A percentile compares a stretch with the other conserved stretches of the same genome.
These are phyloP conservation scores for Platyrinchus mystaceus DNA, from an alignment of 2,797 vertebrate genomes.

Conservation along the genomic window DNA sequence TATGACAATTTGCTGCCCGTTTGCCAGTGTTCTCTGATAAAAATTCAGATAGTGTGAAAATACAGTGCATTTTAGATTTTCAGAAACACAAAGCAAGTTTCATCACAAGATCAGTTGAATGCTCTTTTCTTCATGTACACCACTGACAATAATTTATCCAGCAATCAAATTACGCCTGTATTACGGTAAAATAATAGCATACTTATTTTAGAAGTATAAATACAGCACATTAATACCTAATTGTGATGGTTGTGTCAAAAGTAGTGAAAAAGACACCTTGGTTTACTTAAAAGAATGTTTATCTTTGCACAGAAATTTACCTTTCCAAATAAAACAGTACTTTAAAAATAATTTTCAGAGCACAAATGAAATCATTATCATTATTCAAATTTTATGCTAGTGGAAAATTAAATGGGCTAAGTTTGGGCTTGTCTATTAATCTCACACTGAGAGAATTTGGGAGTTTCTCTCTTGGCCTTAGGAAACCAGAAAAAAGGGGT, in stretches of 20 bases:
- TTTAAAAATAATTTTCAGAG: neutral
- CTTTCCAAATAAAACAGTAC: neutral
- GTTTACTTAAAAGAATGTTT: neutral
- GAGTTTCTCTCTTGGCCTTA: neutral
- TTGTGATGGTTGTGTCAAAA: neutral
- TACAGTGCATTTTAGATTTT: neutral
- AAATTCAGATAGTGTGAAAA: neutral
- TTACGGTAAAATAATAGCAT: neutral
- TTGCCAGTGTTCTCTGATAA: neutral
- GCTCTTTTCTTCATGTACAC: neutral
- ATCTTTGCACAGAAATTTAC: neutral
- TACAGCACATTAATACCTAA: neutral
- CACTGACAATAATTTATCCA: neutral
- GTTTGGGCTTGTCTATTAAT: neutral
- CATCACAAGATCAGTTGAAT: neutral
- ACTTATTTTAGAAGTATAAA: neutral
- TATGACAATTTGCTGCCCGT: neutral
- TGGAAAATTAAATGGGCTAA: neutral
- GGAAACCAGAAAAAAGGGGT: fast-evolving
- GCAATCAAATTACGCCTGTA: neutral
- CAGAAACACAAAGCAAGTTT: neutral
- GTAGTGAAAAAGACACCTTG: neutral
- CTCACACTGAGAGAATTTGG: neutral
- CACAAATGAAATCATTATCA: neutral
- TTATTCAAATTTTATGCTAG: neutral